These are phyloP conservation scores for Antheraea yamamai DNA, from an alignment of 2,888 invertebrate genomes.

Conservation along the genomic window DNA sequence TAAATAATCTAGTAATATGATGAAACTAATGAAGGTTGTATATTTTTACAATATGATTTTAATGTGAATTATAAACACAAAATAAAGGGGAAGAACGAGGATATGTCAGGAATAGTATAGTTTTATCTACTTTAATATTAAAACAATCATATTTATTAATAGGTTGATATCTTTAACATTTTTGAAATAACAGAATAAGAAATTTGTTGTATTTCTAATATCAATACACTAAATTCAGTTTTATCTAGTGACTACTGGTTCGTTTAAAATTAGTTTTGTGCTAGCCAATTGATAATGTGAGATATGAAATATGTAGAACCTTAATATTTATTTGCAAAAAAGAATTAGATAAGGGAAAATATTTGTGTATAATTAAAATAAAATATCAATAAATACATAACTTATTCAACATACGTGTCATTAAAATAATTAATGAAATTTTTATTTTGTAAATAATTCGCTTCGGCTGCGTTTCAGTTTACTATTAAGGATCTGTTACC, in stretches of 20 bases:
- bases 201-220: background rate
- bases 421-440: background rate
- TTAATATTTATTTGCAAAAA: background rate
- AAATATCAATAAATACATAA: background rate
- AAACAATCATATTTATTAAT: background rate
- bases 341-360: background rate
- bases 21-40: background rate
- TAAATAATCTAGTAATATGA: background rate
- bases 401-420: background rate
- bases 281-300: background rate
- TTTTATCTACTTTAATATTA: background rate
- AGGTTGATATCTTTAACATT: too few relatives aligned
- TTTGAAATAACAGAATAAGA: background rate
- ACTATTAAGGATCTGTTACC: constrained; percentile 54
- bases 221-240: background rate
- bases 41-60: background rate
- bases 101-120: background rate
- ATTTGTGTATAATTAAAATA: background rate
- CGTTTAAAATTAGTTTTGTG: background rate
- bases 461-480: constrained; percentile 46
- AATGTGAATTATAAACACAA: background rate
- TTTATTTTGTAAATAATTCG: constrained; percentile 41
- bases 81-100: background rate
- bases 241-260: background rate
- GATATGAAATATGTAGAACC: background rate